Evolutionary conservation across 2,797 vertebrate genomes (phyloP).

Genomic region (Anableps anableps): DNA sequence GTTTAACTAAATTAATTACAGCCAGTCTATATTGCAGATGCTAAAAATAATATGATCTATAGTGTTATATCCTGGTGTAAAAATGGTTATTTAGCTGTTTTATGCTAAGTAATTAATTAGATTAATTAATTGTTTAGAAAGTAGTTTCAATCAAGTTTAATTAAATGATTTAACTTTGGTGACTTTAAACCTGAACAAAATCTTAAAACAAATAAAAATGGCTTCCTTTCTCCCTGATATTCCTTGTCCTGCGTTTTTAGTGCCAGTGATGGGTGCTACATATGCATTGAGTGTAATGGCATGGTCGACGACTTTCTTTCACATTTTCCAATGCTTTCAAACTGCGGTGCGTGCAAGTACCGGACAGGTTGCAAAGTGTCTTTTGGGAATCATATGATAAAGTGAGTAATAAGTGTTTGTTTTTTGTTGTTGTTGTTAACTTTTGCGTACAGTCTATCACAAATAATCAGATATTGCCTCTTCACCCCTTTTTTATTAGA

Average conservation of each 20-base stretch:
- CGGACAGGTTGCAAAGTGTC: slow-evolving; percentile 94
- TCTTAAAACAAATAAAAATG: not conserved
- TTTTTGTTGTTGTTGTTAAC: not conserved
- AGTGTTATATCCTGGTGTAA: not conserved
- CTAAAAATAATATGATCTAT: slow-evolving; percentile 30
- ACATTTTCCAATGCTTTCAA: slow-evolving; percentile 90
- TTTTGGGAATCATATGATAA: slow-evolving; percentile 94
- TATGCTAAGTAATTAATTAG: not conserved
- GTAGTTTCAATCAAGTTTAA: not conserved
- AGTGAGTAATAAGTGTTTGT: slow-evolving; percentile 74
- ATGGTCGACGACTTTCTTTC: slow-evolving; percentile 88
- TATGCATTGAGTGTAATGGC: slow-evolving; percentile 91
- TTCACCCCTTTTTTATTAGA: slow-evolving; percentile 71
- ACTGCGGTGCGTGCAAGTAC: slow-evolving; percentile 93
- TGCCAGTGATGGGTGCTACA: slow-evolving; percentile 75
- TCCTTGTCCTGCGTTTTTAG: slow-evolving; percentile 69
- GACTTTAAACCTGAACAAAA: slow-evolving; percentile 3
- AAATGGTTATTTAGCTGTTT: not conserved
- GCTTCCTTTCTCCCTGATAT: not conserved
- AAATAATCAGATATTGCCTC: not conserved
- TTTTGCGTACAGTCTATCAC: not conserved
- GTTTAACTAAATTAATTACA: slow-evolving; percentile 40
- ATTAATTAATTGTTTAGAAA: not conserved
- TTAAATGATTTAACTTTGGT: not conserved
- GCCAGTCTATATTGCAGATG: slow-evolving; percentile 37